A percentile compares a stretch with the other conserved stretches of the same genome.
Evolutionary conservation across 2,888 invertebrate genomes (phyloP).

Genomic region (Cacoxenus indagator): DNA sequence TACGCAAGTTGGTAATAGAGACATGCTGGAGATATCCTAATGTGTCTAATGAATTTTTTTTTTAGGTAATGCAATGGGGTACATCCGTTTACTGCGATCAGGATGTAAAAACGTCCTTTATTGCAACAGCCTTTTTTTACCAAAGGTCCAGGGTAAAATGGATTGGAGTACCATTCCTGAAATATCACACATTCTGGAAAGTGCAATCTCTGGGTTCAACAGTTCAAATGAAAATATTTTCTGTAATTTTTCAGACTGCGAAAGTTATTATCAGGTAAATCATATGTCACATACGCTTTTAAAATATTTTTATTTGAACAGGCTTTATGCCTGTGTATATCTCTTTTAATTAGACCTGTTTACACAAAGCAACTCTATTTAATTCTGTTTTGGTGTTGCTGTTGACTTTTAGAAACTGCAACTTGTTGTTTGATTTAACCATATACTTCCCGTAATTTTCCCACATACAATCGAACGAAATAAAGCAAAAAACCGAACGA

Average conservation of each 20-base stretch:
- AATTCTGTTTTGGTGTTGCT: no score
- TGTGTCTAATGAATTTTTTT: conserved; percentile 66
- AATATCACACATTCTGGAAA: conserved; percentile 75
- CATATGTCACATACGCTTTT: background rate
- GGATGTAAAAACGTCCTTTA: conserved; percentile 94
- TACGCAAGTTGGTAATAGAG: conserved; percentile 90
- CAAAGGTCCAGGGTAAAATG: conserved; percentile 79
- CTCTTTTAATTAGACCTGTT: no score
- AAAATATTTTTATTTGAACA: no score
- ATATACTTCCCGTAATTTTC: no score
- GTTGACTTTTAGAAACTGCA: no score
- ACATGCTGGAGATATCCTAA: conserved; percentile 29
- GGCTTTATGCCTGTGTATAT: no score
- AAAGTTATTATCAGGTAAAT: conserved; percentile 66
- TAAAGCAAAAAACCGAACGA: no score
- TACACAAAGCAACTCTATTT: no score
- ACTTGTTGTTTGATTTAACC: no score
- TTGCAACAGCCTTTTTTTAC: conserved; percentile 90
- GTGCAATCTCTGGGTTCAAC: conserved; percentile 81
- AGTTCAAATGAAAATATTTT: conserved; percentile 83
- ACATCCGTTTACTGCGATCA: conserved; percentile 92
- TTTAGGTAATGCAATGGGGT: conserved; percentile 88
- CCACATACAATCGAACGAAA: no score
- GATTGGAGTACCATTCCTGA: conserved; percentile 74
- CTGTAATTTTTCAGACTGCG: conserved; percentile 81